phyloP scores from a whole-genome alignment of 2,113 vertebrate species.

The Cettia cetti region DNA sequence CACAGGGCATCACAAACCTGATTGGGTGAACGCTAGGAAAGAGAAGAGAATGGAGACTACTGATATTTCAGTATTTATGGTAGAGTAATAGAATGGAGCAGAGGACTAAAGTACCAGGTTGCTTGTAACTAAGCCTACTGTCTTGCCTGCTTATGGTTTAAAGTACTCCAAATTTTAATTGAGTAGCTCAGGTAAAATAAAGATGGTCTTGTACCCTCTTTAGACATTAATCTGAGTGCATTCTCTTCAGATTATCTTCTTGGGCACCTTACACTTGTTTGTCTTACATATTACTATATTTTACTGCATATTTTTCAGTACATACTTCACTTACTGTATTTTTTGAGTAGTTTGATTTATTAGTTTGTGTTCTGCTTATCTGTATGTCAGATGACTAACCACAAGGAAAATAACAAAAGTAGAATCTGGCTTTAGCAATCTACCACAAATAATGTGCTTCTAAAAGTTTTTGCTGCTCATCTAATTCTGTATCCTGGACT shows the following conservation, averaged over 20 bases:
- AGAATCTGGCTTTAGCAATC: background rate
- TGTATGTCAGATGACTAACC: background rate
- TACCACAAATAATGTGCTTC: background rate
- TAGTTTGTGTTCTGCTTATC: background rate
- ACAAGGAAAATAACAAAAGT: background rate
- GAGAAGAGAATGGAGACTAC: background rate
- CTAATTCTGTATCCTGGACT: background rate
- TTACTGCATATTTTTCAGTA: no score
- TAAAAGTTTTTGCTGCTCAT: background rate
- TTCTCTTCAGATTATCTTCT: background rate
- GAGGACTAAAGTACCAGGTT: background rate
- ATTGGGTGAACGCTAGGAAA: background rate
- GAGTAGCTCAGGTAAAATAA: background rate
- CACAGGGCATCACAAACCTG: background rate
- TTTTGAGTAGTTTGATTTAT: background rate
- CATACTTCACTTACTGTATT: background rate
- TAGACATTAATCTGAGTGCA: background rate
- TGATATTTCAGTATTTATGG: background rate
- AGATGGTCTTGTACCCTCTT: fast-evolving
- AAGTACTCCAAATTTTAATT: background rate
- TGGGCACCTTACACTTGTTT: background rate
- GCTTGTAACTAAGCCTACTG: background rate
- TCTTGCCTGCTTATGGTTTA: background rate
- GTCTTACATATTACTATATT: background rate
- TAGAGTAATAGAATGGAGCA: background rate